Base-by-base conservation (phyloP, 2,888 invertebrate species). In the Ditula angustiorana region DNA sequence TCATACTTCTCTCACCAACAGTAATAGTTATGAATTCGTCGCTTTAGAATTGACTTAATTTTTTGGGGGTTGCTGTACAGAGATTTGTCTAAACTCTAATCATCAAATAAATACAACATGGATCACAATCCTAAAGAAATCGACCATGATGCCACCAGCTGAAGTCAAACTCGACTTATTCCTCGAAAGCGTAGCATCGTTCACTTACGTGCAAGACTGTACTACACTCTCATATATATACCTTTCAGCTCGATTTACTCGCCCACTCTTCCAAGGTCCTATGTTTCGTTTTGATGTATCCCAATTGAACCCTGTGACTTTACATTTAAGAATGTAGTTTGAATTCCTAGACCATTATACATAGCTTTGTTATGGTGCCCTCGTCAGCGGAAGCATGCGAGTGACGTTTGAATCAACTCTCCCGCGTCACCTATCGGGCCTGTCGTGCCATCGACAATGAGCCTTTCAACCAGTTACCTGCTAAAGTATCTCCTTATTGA, bases 351-450 rank as follows among this genome's bases (percentile, higher is more conserved):
- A 7, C n/a, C 8, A 19, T 41, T 13, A 37, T 13, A 41, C 41
- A n/a, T n/a, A 19, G 41, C 41, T 41, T 19, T 41, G 41, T 19
- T 19, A 41, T 19, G 2, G 41, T 16, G n/a, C 28, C 21, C n/a
- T 44, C 19, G 49, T 74, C 66, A 67, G 66, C 76, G 78, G 80
- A 76, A 80, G 69, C 71, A 63, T 79, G 79, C 69, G 76, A 78
- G 70, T 82, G 85, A 81, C 86, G 79, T 75, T 72, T 86, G 81
- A 82, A 83, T 83, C 77, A 71, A 71, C 66, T 71, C 73, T 72
- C 71, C 69, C 67, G 70, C 66, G 35, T 59, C 59, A 59, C 58
- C 35, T 41, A 41, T 50, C 44, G 33, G 37, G 23, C 33, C 33
- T 21, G 44, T 30, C 44, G 46, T 58, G 57, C 37, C 52, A 35